A percentile compares a stretch with the other conserved stretches of the same genome.
Conservation (phyloP, 2,888 invertebrate species). For the Erebia ligea region DNA sequence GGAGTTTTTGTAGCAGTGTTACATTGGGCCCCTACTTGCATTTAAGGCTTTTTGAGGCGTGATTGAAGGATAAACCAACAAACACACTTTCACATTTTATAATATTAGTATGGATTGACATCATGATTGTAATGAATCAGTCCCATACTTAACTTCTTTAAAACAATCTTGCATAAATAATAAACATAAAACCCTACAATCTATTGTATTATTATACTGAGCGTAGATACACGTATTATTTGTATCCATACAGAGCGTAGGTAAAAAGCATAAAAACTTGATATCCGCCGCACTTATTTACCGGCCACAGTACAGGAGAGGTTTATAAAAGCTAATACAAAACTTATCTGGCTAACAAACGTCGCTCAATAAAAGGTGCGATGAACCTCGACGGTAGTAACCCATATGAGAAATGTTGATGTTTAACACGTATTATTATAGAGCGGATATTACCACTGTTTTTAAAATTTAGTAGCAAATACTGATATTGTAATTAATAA, state of each 20-base stretch:
- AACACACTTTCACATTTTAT: too few species aligned
- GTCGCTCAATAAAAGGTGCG: constrained; percentile 78
- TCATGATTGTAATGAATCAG: too few species aligned
- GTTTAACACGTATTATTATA: constrained; percentile 47
- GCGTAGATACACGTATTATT: constrained; percentile 2
- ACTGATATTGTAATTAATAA: too few species aligned
- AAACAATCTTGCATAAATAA: not conserved
- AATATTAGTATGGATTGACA: too few species aligned
- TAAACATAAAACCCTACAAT: not conserved
- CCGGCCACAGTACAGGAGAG: constrained; percentile 57
- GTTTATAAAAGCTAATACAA: constrained; percentile 78
- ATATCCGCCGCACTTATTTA: constrained; percentile 45
- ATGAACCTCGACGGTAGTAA: constrained; percentile 78
- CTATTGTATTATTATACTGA: too few species aligned
- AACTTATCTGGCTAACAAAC: constrained; percentile 79
- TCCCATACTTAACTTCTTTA: too few species aligned
- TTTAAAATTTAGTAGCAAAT: too few species aligned
- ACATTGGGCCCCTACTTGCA: too few species aligned
- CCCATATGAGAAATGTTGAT: constrained; percentile 76
- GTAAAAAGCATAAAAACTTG: constrained; percentile 28
- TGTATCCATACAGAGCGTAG: constrained; percentile 8
- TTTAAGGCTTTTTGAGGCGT: too few species aligned
- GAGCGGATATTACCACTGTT: constrained; percentile 51
- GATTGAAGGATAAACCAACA: too few species aligned
- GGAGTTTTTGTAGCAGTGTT: too few species aligned